A percentile compares a stretch with the other conserved stretches of the same genome.
phyloP scores from a whole-genome alignment of 2,113 vertebrate genomes.

The Lepus americanus region DNA sequence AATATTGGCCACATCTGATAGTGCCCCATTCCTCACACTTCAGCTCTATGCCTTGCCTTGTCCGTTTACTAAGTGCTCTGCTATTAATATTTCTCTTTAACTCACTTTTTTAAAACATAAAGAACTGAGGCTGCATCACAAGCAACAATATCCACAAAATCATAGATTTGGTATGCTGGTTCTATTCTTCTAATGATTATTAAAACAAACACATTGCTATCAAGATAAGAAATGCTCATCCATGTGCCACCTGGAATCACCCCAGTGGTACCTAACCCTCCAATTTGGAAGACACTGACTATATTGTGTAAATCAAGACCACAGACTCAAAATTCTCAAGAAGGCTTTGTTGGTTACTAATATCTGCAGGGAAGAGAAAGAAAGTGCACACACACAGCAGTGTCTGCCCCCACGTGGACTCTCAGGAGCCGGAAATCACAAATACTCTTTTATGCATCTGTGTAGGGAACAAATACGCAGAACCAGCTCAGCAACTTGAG shows the following conservation, averaged over 20 bases:
- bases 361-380: neutral
- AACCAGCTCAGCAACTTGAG: neutral
- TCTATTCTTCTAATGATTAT: slow-evolving; percentile 26
- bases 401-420: neutral
- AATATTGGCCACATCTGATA: neutral
- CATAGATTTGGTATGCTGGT: neutral
- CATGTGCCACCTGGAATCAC: neutral
- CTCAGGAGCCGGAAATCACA: neutral
- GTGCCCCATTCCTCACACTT: neutral
- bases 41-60: neutral
- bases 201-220: neutral
- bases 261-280: neutral
- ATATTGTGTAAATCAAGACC: slow-evolving; percentile 27
- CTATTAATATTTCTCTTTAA: neutral
- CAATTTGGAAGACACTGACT: neutral
- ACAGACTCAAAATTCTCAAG: slow-evolving; percentile 2
- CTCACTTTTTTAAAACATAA: neutral
- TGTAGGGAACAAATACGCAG: neutral
- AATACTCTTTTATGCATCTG: neutral
- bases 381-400: neutral
- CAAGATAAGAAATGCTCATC: slow-evolving; percentile 9
- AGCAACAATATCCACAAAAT: neutral
- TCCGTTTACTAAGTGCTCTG: neutral
- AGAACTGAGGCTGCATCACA: neutral
- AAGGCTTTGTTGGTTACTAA: slow-evolving; percentile 20